phyloP scores from a whole-genome alignment of 2,113 vertebrate genomes.

The Coryphaenoides rupestris region DNA sequence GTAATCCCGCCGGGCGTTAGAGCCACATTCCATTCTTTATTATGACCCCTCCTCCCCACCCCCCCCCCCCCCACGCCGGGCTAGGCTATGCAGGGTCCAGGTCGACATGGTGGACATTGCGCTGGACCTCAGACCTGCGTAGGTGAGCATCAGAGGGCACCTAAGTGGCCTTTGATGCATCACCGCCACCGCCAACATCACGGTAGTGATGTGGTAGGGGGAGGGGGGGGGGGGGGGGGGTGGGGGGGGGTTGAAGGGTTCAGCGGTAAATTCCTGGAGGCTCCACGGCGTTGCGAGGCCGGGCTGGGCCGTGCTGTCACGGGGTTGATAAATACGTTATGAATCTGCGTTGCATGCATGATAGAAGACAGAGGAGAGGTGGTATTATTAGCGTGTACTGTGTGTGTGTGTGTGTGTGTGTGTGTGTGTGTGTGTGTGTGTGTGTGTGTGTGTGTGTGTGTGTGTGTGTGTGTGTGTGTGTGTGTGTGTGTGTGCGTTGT shows the following conservation, averaged over 20 bases:
- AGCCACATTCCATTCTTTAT: conserved; percentile 69
- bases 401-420: neutral
- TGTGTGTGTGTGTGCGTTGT: too few relatives aligned
- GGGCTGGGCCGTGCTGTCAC: conserved; percentile 30
- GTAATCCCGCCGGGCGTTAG: conserved; percentile 52
- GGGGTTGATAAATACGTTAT: conserved; percentile 42
- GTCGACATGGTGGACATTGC: conserved; percentile 56
- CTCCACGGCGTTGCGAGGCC: neutral
- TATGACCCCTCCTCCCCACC: too few relatives aligned
- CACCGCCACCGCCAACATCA: too few relatives aligned
- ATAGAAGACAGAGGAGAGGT: conserved; percentile 18
- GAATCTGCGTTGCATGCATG: conserved; percentile 44
- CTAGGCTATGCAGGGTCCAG: conserved; percentile 46
- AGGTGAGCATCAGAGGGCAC: conserved; percentile 46
- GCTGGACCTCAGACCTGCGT: conserved; percentile 34
- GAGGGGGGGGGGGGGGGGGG: conserved; percentile 11
- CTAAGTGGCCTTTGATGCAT: too few relatives aligned
- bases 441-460: neutral
- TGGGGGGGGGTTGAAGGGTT: conserved; percentile 2
- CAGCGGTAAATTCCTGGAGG: neutral
- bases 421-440: too few relatives aligned
- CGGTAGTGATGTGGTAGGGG: too few relatives aligned
- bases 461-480: too few relatives aligned
- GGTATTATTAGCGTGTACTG: too few relatives aligned
- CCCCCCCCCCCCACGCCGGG: conserved; percentile 23